Conservation (phyloP, 2,113 vertebrate species). For the Saguinus midas region DNA sequence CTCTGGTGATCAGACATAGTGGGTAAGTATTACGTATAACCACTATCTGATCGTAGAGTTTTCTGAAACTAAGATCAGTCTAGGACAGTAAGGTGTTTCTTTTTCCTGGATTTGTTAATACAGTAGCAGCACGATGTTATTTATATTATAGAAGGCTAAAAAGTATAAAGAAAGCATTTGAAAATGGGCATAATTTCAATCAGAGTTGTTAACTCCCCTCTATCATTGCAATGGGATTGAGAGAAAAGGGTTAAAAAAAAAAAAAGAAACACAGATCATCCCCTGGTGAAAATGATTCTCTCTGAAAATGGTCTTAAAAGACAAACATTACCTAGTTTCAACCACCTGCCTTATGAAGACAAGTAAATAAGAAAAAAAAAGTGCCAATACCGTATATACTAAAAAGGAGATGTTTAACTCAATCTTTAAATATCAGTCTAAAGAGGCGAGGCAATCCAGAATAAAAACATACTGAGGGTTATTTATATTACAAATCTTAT, state of each 20-base stretch:
- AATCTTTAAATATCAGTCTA: neutral
- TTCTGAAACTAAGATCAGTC: slow-evolving; percentile 63
- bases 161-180: neutral
- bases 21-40: slow-evolving; percentile 76
- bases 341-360: neutral
- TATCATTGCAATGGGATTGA: neutral
- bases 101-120: neutral
- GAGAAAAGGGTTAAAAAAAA: neutral
- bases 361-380: neutral
- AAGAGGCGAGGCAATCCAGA: neutral
- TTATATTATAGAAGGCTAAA: neutral
- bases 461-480: neutral
- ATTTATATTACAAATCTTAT: neutral
- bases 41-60: neutral
- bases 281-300: neutral
- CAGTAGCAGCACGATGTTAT: neutral
- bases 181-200: neutral
- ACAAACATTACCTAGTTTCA: neutral
- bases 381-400: neutral
- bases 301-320: slow-evolving; percentile 34
- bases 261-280: neutral
- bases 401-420: neutral
- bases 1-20: slow-evolving; percentile 34
- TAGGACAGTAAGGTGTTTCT: neutral
- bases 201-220: slow-evolving; percentile 26